phyloP scores from a whole-genome alignment of 2,888 invertebrate species.

The Leptopilina myrica region DNA sequence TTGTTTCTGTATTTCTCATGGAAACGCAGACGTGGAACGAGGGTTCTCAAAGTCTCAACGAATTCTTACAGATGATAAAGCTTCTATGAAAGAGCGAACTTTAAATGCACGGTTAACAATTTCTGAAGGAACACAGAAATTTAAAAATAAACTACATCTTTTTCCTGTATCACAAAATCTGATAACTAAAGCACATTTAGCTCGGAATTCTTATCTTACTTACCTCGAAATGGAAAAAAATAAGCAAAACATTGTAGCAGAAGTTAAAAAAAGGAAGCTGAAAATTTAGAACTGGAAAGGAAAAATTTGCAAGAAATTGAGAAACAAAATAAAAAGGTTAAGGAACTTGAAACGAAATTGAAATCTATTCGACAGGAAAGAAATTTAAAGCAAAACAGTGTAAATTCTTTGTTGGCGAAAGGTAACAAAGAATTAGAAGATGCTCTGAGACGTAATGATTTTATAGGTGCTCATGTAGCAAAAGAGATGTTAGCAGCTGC shows the following conservation, averaged over 20 bases:
- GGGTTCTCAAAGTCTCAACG: background rate
- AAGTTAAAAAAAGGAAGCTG: background rate
- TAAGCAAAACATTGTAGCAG: background rate
- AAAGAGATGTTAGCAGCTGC: background rate
- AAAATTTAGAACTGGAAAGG: background rate
- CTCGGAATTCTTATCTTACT: background rate
- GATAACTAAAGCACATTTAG: background rate
- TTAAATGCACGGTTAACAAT: background rate
- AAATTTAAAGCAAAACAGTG: background rate
- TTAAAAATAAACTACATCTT: constrained; percentile 10
- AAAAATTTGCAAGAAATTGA: constrained; percentile 2
- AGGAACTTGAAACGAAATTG: constrained; percentile 1
- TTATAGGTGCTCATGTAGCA: constrained; percentile 6
- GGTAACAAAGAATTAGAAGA: background rate
- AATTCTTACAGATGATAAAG: constrained; percentile 4
- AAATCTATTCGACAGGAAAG: background rate
- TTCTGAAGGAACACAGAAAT: background rate
- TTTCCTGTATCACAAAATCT: background rate
- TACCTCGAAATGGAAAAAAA: background rate
- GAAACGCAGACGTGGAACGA: background rate
- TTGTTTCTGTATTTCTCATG: no score
- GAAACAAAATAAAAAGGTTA: background rate
- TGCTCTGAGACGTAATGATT: background rate
- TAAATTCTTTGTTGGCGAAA: constrained; percentile 7
- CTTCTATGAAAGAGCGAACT: background rate